Conservation (phyloP, 2,113 vertebrate genomes). For the Trinectes maculatus region DNA sequence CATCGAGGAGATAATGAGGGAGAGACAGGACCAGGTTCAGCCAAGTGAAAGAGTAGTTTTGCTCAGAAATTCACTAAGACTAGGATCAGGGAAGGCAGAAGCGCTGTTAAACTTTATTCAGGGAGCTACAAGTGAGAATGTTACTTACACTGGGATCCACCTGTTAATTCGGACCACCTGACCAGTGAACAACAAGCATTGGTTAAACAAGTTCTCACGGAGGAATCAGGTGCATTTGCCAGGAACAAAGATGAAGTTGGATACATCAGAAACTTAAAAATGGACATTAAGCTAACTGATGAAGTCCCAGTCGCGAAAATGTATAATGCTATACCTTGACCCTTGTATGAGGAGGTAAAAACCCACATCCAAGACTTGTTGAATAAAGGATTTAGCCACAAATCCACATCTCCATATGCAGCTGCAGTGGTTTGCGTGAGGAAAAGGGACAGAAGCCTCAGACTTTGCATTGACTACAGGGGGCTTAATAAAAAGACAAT, state of each 20-base stretch:
- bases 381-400: not conserved
- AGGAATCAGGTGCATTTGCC: not conserved
- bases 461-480: constrained; percentile 4
- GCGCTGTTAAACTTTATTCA: not conserved
- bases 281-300: constrained; percentile 10
- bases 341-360: constrained; percentile 1
- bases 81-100: constrained; percentile 21
- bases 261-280: not conserved
- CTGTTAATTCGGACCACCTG: not conserved
- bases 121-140: too few relatives aligned
- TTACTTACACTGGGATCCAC: not conserved
- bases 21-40: too few relatives aligned
- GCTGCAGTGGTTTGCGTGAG: constrained; percentile 5
- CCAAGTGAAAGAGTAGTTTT: not conserved
- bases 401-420: constrained; percentile 9
- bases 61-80: constrained; percentile 1
- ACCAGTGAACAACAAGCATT: not conserved
- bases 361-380: not conserved
- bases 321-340: not conserved
- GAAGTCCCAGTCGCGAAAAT: not conserved
- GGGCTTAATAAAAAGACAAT: constrained; percentile 14
- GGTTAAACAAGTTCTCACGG: not conserved
- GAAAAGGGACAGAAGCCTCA: not conserved
- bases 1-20: too few relatives aligned
- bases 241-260: not conserved